These are phyloP conservation scores for Laticauda colubrina DNA, from an alignment of 2,113 vertebrate genomes.

Conservation along the genomic window DNA sequence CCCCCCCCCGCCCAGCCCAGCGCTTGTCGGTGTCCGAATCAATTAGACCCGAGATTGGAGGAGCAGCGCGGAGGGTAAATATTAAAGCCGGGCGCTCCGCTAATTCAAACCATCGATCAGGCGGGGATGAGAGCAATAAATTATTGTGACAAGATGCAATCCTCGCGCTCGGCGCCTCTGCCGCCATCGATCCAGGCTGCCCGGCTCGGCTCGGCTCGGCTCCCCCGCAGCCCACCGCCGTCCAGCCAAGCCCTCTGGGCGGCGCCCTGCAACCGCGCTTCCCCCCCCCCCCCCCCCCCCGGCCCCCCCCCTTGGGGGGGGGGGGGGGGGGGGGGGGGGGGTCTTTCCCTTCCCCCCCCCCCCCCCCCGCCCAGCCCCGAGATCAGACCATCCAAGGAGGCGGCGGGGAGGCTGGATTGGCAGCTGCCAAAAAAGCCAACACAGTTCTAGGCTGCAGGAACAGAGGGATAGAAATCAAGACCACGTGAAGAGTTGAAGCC, in stretches of 20 bases:
- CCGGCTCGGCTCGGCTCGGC: conserved; percentile 36
- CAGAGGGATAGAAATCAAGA: too few relatives aligned
- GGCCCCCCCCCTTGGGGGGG: too few relatives aligned
- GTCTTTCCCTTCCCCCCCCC: too few relatives aligned
- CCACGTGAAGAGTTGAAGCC: too few relatives aligned
- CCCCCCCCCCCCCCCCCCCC: background rate
- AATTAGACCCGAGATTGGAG: conserved; percentile 83
- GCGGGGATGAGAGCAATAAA: conserved; percentile 96
- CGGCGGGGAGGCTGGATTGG: too few relatives aligned
- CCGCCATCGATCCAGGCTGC: conserved; percentile 83
- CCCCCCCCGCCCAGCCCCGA: too few relatives aligned
- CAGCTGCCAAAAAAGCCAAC: too few relatives aligned
- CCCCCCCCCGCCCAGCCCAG: background rate
- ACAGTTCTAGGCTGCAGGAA: too few relatives aligned
- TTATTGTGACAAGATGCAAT: conserved; percentile 99
- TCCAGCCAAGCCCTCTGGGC: background rate
- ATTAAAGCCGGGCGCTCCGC: conserved; percentile 85
- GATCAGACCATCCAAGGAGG: too few relatives aligned
- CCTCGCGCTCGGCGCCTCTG: conserved; percentile 87
- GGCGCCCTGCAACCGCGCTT: conserved; percentile 23
- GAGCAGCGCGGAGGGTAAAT: conserved; percentile 84
- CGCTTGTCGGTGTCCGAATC: conserved; percentile 83
- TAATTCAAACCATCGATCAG: conserved; percentile 98
- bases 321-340: too few relatives aligned
- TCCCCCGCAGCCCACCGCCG: background rate